Conservation (phyloP, 2,888 invertebrate genomes). For the Thyatira batis region DNA sequence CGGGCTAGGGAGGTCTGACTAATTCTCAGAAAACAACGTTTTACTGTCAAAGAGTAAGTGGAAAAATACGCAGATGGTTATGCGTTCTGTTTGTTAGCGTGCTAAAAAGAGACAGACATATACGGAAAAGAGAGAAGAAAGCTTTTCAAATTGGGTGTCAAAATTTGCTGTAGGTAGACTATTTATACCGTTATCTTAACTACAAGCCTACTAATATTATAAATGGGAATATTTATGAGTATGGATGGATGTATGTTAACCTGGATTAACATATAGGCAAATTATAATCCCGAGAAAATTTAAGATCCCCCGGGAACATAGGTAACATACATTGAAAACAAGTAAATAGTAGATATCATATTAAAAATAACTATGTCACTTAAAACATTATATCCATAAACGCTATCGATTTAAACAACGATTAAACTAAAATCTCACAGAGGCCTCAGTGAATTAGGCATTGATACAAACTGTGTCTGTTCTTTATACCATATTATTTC, state of each 20-base stretch:
- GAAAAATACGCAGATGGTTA: conserved; percentile 10
- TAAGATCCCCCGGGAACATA: too few species aligned
- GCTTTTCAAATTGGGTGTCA: too few species aligned
- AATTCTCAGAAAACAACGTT: conserved; percentile 66
- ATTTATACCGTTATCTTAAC: too few species aligned
- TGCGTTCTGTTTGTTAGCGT: not conserved
- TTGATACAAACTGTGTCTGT: not conserved
- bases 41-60: conserved; percentile 44
- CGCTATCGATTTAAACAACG: not conserved
- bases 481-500: not conserved
- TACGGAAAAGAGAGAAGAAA: too few species aligned
- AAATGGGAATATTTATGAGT: too few species aligned
- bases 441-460: not conserved
- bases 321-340: too few species aligned
- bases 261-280: too few species aligned
- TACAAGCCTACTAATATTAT: too few species aligned
- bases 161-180: too few species aligned
- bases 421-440: not conserved
- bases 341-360: not conserved
- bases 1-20: conserved; percentile 50
- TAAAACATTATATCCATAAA: not conserved
- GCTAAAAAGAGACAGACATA: too few species aligned
- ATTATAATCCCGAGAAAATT: too few species aligned
- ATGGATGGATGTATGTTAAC: too few species aligned
- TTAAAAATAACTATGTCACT: not conserved